phyloP scores from a whole-genome alignment of 2,113 vertebrate genomes.

The Gambusia affinis region DNA sequence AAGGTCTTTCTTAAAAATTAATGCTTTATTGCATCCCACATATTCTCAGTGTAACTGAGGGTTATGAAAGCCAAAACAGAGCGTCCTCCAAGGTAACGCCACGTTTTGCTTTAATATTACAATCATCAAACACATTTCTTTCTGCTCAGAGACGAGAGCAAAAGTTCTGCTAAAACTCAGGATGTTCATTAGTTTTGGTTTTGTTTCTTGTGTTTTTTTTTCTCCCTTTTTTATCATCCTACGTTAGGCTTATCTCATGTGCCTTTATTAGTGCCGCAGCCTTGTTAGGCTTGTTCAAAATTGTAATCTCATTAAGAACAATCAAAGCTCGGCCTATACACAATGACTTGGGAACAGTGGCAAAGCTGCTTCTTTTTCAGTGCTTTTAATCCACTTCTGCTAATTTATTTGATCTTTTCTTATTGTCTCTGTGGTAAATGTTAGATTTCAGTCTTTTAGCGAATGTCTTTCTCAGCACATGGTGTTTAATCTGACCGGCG shows the following conservation, averaged over 20 bases:
- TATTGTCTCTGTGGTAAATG: neutral
- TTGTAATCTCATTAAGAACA: conserved; percentile 57
- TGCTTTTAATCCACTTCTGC: conserved; percentile 34
- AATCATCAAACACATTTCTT: neutral
- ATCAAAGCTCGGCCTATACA: conserved; percentile 39
- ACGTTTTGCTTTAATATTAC: conserved; percentile 1
- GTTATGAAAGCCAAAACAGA: conserved; percentile 6
- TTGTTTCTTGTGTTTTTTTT: neutral
- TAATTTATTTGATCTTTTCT: neutral
- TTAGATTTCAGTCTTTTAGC: conserved; percentile 24
- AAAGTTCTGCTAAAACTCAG: neutral
- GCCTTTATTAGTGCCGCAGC: conserved; percentile 43
- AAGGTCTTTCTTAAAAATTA: conserved; percentile 12
- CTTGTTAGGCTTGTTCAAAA: conserved; percentile 54
- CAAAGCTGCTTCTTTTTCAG: conserved; percentile 29
- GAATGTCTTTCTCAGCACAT: neutral
- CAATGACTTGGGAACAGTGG: conserved; percentile 27
- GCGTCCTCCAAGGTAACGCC: neutral
- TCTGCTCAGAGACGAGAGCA: neutral
- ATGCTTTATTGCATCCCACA: conserved; percentile 1
- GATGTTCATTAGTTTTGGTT: neutral
- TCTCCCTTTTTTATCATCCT: conserved; percentile 20
- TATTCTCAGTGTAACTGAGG: neutral
- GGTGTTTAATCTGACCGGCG: neutral
- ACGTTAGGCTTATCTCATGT: conserved; percentile 46